Base-by-base conservation (phyloP, 1,140 invertebrate genomes). In the Papilio aristodemus region DNA sequence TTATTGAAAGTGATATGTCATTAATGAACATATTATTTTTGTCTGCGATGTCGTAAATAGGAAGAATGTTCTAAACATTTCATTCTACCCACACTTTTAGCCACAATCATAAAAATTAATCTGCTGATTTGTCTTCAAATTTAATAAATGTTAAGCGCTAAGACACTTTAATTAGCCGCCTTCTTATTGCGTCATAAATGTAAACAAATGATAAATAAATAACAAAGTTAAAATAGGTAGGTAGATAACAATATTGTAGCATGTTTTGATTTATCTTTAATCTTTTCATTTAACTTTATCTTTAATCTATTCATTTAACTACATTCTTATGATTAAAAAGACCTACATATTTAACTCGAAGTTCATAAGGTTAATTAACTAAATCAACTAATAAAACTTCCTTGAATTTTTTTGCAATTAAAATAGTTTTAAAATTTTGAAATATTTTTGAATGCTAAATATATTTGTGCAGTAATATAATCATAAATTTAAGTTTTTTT, bases 381-480 rank as follows among this genome's bases (percentile, higher is more conserved):
- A 50, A 4, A 8, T 8, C 6, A 46, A 22, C 8, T 19, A 50
- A 7, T 50, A 50, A 22, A 50, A 50, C 17, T 25, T 50, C 19
- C 46, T 50, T 9, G 19, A 22, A 4, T 54, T 54, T 43, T 50
- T 70, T 38, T 50, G 37, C n/a, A 62, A 70, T 62, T 66, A 39
- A 22, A 67, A 69, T 62, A 22, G 11, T 60, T 14, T 41, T 13
- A 58, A 37, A n/a, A n/a, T 60, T 14, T 32, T 32, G 27, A 32
- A 32, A 32, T 32, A 32, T 32, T 62, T 43, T 38, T 9, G 13
- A n/a, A 54, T 32, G 39, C 37, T 57, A 37, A 14, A 25, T 22
- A 32, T 66, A 43, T 17, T 17, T 43, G 5, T 43, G 41, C 41
- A 43, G 2, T 13, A 19, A 46, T 46, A 22, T 54, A 22, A 54